Evolutionary conservation across 2,888 invertebrate species (phyloP).

Genomic region (Aphodius sticticus): DNA sequence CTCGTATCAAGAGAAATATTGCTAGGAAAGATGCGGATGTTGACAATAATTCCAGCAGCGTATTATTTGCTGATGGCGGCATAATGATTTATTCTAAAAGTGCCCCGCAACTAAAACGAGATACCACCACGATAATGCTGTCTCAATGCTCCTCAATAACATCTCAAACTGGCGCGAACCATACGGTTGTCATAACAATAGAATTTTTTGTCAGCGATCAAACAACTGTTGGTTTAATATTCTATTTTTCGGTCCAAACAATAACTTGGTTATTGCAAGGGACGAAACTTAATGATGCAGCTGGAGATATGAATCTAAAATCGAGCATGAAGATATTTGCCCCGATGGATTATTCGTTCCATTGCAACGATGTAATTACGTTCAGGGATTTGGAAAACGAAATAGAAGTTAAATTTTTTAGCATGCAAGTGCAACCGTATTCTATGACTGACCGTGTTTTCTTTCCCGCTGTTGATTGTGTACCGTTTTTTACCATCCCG

Average conservation of each 20-base stretch:
- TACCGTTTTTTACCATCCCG: constrained; percentile 76
- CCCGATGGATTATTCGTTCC: constrained; percentile 61
- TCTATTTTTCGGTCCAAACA: neutral
- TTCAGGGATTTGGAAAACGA: constrained; percentile 52
- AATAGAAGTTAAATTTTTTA: constrained; percentile 52
- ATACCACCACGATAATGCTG: neutral
- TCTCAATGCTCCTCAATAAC: neutral
- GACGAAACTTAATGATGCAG: constrained; percentile 8
- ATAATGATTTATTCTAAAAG: neutral
- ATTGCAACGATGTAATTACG: constrained; percentile 54
- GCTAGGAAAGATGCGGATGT: neutral
- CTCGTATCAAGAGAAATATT: neutral
- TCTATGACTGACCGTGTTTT: constrained; percentile 57
- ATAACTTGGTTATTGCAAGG: neutral
- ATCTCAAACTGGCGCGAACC: neutral
- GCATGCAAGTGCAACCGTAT: constrained; percentile 62
- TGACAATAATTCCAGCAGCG: neutral
- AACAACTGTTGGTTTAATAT: neutral
- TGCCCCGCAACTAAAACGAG: neutral
- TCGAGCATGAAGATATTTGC: constrained; percentile 44
- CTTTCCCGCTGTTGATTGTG: constrained; percentile 72
- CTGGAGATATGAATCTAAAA: constrained; percentile 23
- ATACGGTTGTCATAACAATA: neutral
- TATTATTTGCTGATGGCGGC: neutral
- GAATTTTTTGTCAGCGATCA: neutral